Base-by-base conservation (phyloP, 1,140 invertebrate species). In the Drosophila lacertosa region DNA sequence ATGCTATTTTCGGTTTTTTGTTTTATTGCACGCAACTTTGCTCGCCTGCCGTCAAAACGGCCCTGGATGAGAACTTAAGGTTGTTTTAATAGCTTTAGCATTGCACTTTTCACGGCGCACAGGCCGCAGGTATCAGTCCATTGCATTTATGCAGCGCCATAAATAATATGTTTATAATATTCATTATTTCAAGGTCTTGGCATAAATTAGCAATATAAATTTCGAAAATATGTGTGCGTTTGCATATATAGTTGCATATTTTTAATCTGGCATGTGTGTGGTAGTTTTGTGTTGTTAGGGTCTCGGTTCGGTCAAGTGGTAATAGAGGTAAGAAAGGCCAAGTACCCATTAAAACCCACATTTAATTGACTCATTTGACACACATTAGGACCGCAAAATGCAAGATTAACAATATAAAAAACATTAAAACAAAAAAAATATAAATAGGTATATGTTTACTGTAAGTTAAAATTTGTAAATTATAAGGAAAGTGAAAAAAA, bases 11-110 rank as follows among this genome's bases (percentile, higher is more conserved):
- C 55, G 59, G 77, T 54, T 76, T 84, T 84, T 82, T 71, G 80
- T 68, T 79, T 83, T 59, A 84, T 69, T 51, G 81, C 81, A 80
- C 73, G 80, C 77, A 58, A 80, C 62, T 76, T 76, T 57, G 55
- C 15, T 64, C 33, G 33, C 72, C 60, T 39, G 62, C 48, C 26
- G 7, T 29, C 26, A 7, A 42, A 35, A 48, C 35, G 71, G 65
- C 66, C 72, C 53, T 66, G 62, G 29, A 15, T 55, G 42, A 60
- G 67, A 72, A 66, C 50, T 57, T 64, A 51, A 70, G 47, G 37
- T 51, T 44, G 53, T 11, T 65, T 84, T 84, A 83, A 83, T 83
- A 68, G 80, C 47, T 84, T 86, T 60, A 63, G 67, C 76, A 80
- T 63, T 86, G 81, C 76, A 54, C 67, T 35, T 83, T 60, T 32